These are phyloP conservation scores for Drosophila fulvimacula DNA, from an alignment of 2,888 invertebrate species.

Conservation along the genomic window DNA sequence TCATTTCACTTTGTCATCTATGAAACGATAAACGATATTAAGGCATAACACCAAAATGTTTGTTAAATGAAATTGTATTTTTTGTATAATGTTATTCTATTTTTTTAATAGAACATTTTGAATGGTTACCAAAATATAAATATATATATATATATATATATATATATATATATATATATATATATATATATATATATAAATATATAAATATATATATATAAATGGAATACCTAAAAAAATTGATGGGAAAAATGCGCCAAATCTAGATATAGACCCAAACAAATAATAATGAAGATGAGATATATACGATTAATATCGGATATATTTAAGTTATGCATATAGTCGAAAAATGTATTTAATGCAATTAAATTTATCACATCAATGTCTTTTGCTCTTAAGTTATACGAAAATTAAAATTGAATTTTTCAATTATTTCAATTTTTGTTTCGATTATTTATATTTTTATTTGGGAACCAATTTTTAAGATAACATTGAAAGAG, in stretches of 20 bases:
- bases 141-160: not conserved
- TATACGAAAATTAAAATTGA: constrained; percentile 68
- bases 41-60: constrained; percentile 64
- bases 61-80: constrained; percentile 68
- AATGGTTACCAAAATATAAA: constrained; percentile 34
- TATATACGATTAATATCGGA: constrained; percentile 40
- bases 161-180: not conserved
- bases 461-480: not conserved
- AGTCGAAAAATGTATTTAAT: constrained; percentile 56
- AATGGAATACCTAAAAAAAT: constrained; percentile 28
- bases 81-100: constrained; percentile 77
- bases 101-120: constrained; percentile 62
- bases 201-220: constrained; percentile 28
- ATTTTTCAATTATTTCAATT: constrained; percentile 63
- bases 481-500: not conserved
- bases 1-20: constrained; percentile 66
- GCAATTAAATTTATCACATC: constrained; percentile 45
- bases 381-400: constrained; percentile 62
- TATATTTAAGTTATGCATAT: constrained; percentile 48
- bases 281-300: constrained; percentile 30
- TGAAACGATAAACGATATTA: constrained; percentile 47
- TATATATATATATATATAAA: constrained; percentile 1
- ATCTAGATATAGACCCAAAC: constrained; percentile 63
- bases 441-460: constrained; percentile 31
- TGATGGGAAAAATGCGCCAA: constrained; percentile 68